These are phyloP conservation scores for Hyaena hyaena DNA, from an alignment of 2,113 vertebrate genomes.

Conservation along the genomic window DNA sequence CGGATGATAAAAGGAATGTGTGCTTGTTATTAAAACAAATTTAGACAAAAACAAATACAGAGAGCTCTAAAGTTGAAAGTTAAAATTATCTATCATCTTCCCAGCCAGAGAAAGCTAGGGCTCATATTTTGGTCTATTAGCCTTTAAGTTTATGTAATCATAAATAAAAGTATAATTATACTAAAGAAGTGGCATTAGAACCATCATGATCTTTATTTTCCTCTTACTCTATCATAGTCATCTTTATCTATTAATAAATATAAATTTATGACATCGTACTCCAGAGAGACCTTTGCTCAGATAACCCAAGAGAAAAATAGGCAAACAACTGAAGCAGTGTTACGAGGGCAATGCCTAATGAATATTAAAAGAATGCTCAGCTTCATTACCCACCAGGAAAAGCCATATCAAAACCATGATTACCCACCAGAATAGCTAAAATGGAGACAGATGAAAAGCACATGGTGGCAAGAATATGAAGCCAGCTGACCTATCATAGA, in stretches of 20 bases:
- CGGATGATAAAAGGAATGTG: conserved; percentile 45
- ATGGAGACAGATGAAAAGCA: not conserved
- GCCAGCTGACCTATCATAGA: not conserved
- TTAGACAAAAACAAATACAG: conserved; percentile 39
- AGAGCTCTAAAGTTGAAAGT: conserved; percentile 6
- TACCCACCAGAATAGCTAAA: not conserved
- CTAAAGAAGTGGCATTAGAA: not conserved
- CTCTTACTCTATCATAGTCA: not conserved
- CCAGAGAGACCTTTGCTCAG: not conserved
- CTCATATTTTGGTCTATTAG: not conserved
- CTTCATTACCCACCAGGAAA: not conserved
- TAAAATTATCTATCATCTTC: conserved; percentile 36
- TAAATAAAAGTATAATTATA: conserved; percentile 15
- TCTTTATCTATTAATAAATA: conserved; percentile 7
- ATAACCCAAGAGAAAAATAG: not conserved
- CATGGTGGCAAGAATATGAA: not conserved
- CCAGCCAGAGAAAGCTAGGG: not conserved
- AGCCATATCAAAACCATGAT: not conserved
- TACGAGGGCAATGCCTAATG: not conserved
- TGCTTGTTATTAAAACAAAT: conserved; percentile 55
- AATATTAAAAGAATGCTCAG: conserved; percentile 6
- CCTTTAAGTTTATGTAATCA: not conserved
- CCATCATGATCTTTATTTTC: conserved; percentile 5
- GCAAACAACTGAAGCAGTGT: not conserved
- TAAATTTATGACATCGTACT: not conserved